Conservation (phyloP, 2,113 vertebrate species). For the Sinocyclocheilus anshuiensis region DNA sequence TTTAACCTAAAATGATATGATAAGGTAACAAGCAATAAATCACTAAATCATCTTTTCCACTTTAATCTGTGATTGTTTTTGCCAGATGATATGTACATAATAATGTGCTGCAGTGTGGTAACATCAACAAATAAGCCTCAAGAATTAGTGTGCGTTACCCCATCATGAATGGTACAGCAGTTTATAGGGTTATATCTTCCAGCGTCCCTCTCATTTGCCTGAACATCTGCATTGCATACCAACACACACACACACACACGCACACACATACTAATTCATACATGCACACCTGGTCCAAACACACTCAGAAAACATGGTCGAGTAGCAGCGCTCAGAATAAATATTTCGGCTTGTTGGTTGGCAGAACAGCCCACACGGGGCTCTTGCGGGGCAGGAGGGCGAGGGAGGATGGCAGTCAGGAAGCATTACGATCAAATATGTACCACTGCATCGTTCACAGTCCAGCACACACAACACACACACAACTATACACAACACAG, state of each 20-base stretch:
- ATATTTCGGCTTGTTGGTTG: slow-evolving; percentile 54
- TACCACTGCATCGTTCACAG: slow-evolving; percentile 34
- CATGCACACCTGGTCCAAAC: slow-evolving; percentile 36
- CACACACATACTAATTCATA: slow-evolving; percentile 21
- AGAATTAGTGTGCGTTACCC: background rate
- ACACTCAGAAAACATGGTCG: slow-evolving; percentile 34
- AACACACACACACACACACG: background rate
- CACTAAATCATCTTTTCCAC: too few relatives aligned
- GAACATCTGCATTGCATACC: slow-evolving; percentile 14
- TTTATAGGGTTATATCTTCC: background rate
- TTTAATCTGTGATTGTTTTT: too few relatives aligned
- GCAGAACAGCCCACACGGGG: slow-evolving; percentile 34
- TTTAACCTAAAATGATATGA: too few relatives aligned
- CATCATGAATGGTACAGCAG: background rate
- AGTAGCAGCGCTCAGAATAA: slow-evolving; percentile 34
- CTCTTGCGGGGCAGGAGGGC: background rate
- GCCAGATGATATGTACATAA: too few relatives aligned
- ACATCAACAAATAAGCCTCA: background rate
- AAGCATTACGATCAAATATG: slow-evolving; percentile 48
- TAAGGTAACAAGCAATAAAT: too few relatives aligned
- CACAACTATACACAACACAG: background rate
- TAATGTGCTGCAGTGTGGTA: background rate
- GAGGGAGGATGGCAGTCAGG: slow-evolving; percentile 31
- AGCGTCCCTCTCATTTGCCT: background rate
- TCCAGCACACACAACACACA: background rate